phyloP scores from a whole-genome alignment of 1,140 invertebrate species.

The Drusus annulatus region DNA sequence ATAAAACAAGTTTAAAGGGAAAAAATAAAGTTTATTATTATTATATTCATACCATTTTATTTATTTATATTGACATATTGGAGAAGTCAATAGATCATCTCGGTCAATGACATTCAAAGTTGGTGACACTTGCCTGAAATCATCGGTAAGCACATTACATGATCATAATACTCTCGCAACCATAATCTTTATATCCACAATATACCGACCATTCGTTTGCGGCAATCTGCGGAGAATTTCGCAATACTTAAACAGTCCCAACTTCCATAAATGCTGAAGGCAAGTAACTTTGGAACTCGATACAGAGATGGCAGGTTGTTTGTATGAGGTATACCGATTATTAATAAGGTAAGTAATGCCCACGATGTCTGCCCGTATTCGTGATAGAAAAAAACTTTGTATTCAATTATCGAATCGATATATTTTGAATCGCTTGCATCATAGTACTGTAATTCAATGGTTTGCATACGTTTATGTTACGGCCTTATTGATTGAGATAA shows the following conservation, averaged over 20 bases:
- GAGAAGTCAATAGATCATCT: not conserved
- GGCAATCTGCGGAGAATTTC: slow-evolving; percentile 8
- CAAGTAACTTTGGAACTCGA: not conserved
- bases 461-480: no score
- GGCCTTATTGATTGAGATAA: no score
- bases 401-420: no score
- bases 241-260: not conserved
- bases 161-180: not conserved
- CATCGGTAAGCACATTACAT: not conserved
- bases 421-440: no score
- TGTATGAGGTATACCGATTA: not conserved
- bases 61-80: no score
- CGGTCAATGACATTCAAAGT: slow-evolving; percentile 22
- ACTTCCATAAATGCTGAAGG: not conserved
- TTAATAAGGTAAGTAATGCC: slow-evolving; percentile 3
- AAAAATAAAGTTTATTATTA: no score
- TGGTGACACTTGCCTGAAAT: slow-evolving; percentile 19
- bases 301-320: slow-evolving; percentile 19
- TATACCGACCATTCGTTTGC: not conserved
- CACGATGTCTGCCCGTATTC: not conserved
- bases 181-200: not conserved
- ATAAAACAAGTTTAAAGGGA: not conserved
- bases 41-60: no score
- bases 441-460: no score
- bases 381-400: no score